A percentile compares a stretch with the other conserved stretches of the same genome.
Conservation (phyloP, 2,113 vertebrate genomes). For the Crocuta crocuta region DNA sequence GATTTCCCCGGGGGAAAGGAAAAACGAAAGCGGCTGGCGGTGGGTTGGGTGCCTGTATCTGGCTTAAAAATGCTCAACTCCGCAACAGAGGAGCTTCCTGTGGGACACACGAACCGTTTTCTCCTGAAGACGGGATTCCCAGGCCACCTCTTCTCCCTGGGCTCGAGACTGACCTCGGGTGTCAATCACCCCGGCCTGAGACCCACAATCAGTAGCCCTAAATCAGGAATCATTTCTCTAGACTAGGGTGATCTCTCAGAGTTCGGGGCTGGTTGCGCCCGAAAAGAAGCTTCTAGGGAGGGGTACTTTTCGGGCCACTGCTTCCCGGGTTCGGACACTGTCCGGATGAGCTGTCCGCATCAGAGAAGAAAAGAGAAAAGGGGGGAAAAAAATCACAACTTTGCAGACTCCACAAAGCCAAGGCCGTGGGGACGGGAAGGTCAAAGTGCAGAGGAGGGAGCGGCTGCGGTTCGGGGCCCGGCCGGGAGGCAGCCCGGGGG, state of each 20-base stretch:
- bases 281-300: neutral
- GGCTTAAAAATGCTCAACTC: neutral
- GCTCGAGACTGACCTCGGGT: neutral
- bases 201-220: neutral
- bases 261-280: neutral
- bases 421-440: neutral
- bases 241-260: neutral
- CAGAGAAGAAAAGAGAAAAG: too few relatives aligned
- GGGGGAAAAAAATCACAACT: neutral
- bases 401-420: neutral
- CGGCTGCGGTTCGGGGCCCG: neutral
- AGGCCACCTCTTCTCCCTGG: neutral
- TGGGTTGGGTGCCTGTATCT: neutral
- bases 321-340: neutral
- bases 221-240: neutral
- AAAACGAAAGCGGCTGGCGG: neutral
- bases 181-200: neutral
- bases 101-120: neutral
- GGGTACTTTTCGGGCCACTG: neutral
- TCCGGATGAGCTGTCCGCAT: neutral
- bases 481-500: neutral
- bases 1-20: neutral
- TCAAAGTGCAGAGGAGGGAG: slow-evolving; percentile 36
- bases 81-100: neutral
- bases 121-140: neutral